These are phyloP conservation scores for Artibeus jamaicensis DNA, from an alignment of 2,797 vertebrate genomes.

Conservation along the genomic window DNA sequence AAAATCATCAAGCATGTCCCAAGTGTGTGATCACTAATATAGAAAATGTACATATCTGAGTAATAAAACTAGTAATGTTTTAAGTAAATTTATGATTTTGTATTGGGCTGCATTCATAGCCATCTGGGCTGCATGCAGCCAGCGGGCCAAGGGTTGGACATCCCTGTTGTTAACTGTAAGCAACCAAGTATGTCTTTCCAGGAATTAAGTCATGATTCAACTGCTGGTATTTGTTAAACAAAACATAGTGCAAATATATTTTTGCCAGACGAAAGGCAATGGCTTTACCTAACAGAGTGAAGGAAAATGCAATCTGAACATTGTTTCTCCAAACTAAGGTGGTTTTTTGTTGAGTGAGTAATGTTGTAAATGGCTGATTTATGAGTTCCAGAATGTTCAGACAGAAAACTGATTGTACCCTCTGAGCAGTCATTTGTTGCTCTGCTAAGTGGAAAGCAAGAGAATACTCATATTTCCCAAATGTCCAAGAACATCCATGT, in stretches of 20 bases:
- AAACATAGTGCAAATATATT: background rate
- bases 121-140: too few species aligned
- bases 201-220: background rate
- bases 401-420: background rate
- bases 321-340: conserved; percentile 1
- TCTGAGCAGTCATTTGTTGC: background rate
- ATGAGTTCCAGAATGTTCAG: background rate
- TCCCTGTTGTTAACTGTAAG: background rate
- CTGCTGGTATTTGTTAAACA: background rate
- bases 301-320: background rate
- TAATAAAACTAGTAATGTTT: too few species aligned
- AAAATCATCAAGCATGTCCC: too few species aligned
- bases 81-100: too few species aligned
- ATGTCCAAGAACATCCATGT: background rate
- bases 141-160: too few species aligned
- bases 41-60: too few species aligned
- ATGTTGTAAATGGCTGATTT: background rate
- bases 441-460: conserved; percentile 3
- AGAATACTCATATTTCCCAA: background rate
- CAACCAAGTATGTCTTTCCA: background rate
- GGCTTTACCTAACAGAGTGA: background rate
- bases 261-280: background rate
- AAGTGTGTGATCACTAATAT: too few species aligned
- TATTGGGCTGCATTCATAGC: too few species aligned
- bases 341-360: background rate